Evolutionary conservation across 2,797 vertebrate genomes (phyloP).

Genomic region (Euthynnus affinis): DNA sequence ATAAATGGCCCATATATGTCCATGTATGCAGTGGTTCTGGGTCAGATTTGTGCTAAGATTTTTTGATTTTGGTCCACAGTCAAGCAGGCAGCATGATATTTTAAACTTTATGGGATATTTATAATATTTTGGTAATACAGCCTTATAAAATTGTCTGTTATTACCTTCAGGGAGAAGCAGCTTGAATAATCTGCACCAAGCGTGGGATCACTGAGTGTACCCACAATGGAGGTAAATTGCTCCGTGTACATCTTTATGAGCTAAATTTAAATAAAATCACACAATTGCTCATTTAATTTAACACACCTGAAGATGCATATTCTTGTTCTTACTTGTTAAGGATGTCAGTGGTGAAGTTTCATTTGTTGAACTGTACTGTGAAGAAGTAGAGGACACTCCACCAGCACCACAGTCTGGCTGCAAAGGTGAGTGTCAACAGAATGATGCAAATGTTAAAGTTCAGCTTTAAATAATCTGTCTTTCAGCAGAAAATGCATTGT

Average conservation of each 20-base stretch:
- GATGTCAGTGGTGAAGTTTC: neutral
- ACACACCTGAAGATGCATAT: neutral
- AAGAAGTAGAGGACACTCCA: neutral
- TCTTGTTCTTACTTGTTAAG: neutral
- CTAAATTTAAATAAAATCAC: neutral
- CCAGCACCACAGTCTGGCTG: neutral
- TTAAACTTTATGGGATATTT: neutral
- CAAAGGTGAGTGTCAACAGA: neutral
- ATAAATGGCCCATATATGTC: too few species aligned
- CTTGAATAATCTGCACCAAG: too few species aligned
- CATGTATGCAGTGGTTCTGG: too few species aligned
- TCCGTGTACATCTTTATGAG: neutral
- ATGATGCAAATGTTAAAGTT: neutral
- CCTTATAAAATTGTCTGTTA: too few species aligned
- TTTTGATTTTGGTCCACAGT: too few species aligned
- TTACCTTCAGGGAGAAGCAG: too few species aligned
- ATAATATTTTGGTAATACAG: neutral
- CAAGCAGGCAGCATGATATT: too few species aligned
- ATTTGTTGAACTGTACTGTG: neutral
- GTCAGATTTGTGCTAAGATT: too few species aligned
- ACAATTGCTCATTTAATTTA: neutral
- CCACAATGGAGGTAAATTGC: slow-evolving; percentile 26
- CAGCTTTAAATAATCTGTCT: neutral
- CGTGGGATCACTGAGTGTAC: too few species aligned
- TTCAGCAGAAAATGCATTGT: too few species aligned